Percentiles rank a stretch among this genome's conserved stretches.
Conservation (phyloP, 2,888 invertebrate species). For the Trichacis sp. region DNA sequence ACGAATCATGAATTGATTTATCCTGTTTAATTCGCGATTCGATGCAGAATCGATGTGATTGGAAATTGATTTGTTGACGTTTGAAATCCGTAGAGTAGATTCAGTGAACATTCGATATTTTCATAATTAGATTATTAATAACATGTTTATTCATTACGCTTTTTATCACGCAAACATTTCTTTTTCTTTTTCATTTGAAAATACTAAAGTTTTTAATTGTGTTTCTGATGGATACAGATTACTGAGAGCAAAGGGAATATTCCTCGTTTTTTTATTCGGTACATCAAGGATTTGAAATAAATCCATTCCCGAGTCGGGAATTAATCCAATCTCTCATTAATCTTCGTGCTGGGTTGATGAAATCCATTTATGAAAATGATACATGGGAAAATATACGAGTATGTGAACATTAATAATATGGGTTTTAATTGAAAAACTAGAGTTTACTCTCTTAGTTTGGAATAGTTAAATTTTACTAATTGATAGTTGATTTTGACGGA, state of each 20-base stretch:
- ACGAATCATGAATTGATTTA: too few species aligned
- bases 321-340: conserved; percentile 3
- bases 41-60: not conserved
- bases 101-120: not conserved
- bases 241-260: not conserved
- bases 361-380: not conserved
- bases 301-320: not conserved
- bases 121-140: not conserved
- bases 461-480: too few species aligned
- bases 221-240: not conserved
- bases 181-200: not conserved
- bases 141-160: not conserved
- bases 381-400: too few species aligned
- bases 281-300: not conserved
- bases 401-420: too few species aligned
- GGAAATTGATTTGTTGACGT: not conserved
- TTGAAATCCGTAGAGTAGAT: not conserved
- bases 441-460: too few species aligned
- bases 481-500: too few species aligned
- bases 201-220: not conserved
- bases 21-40: too few species aligned
- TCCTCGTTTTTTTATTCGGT: not conserved
- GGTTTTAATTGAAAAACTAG: too few species aligned
- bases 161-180: not conserved
- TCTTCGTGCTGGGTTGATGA: conserved; percentile 2